Percentiles rank a stretch among this genome's conserved stretches.
These are phyloP conservation scores for Actinernus sp. DNA, from an alignment of 92 coral and sea anemone species.

Conservation along the genomic window DNA sequence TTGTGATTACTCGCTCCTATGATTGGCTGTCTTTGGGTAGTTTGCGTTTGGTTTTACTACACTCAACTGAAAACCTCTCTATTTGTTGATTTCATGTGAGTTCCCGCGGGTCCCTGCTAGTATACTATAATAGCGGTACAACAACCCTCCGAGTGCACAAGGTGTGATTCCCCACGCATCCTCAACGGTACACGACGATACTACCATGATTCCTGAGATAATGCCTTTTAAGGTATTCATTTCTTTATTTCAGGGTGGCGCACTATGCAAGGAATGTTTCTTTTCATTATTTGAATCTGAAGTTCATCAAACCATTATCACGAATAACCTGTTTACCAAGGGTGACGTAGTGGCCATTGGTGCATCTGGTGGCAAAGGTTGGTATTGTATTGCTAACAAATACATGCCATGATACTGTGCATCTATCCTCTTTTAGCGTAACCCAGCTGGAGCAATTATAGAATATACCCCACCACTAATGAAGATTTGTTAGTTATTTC, in stretches of 20 bases:
- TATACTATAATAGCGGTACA: too few species aligned
- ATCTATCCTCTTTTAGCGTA: neutral
- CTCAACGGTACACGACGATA: too few species aligned
- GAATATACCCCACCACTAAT: neutral
- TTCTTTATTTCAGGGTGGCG: slow-evolving; percentile 77
- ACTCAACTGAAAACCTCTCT: too few species aligned
- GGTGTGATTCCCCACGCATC: too few species aligned
- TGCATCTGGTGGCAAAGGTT: slow-evolving; percentile 99
- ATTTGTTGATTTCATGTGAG: too few species aligned
- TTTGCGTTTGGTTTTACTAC: too few species aligned
- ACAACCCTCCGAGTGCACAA: too few species aligned
- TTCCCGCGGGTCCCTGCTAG: too few species aligned
- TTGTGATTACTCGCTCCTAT: too few species aligned
- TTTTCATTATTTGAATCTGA: slow-evolving; percentile 87
- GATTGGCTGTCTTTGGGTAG: too few species aligned
- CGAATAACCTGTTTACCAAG: slow-evolving; percentile 70
- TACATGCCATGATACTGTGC: neutral
- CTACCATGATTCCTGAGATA: too few species aligned
- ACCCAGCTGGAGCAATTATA: neutral
- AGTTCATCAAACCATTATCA: slow-evolving; percentile 82
- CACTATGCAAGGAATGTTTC: slow-evolving; percentile 92
- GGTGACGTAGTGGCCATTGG: slow-evolving; percentile 97
- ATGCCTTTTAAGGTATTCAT: too few species aligned
- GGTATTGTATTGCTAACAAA: neutral
- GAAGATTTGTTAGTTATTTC: neutral